Conservation (phyloP, 2,797 vertebrate genomes). For the Sebastes cheni region DNA sequence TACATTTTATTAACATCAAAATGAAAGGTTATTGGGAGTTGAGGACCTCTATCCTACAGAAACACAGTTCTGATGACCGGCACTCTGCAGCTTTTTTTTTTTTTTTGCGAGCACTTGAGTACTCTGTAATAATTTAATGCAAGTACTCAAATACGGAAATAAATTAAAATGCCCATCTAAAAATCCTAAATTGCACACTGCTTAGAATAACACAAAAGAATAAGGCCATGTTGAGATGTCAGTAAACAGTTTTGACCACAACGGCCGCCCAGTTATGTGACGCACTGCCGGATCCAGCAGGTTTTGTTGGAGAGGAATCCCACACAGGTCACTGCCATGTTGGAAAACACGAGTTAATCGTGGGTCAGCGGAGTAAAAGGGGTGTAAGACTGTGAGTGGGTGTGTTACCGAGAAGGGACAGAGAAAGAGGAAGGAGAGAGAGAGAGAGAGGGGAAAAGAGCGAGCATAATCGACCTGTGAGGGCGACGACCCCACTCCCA, state of each 20-base stretch:
- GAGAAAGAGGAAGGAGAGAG: background rate
- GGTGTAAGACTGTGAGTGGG: background rate
- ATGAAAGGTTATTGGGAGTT: background rate
- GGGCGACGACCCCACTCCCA: conserved; percentile 71
- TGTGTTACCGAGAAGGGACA: background rate
- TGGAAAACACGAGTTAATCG: conserved; percentile 37
- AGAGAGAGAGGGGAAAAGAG: background rate
- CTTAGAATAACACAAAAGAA: conserved; percentile 28
- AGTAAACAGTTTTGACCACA: conserved; percentile 23
- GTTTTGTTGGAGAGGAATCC: conserved; percentile 5
- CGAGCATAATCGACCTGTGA: conserved; percentile 38
- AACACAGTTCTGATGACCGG: background rate
- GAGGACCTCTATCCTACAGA: background rate
- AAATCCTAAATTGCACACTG: too few relatives aligned
- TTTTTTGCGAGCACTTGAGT: background rate
- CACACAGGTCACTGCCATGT: conserved; percentile 15
- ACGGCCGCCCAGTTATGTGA: background rate
- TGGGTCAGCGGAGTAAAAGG: conserved; percentile 33
- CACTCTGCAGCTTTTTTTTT: background rate
- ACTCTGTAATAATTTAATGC: background rate
- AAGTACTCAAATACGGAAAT: background rate
- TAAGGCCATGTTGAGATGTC: conserved; percentile 18
- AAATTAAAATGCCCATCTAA: background rate
- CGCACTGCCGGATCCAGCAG: background rate
- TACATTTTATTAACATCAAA: too few relatives aligned